Evolutionary conservation across 2,888 invertebrate genomes (phyloP), one percentile per base, ranked within the genome.

Genomic region (Troglohyphantes excavatus): DNA sequence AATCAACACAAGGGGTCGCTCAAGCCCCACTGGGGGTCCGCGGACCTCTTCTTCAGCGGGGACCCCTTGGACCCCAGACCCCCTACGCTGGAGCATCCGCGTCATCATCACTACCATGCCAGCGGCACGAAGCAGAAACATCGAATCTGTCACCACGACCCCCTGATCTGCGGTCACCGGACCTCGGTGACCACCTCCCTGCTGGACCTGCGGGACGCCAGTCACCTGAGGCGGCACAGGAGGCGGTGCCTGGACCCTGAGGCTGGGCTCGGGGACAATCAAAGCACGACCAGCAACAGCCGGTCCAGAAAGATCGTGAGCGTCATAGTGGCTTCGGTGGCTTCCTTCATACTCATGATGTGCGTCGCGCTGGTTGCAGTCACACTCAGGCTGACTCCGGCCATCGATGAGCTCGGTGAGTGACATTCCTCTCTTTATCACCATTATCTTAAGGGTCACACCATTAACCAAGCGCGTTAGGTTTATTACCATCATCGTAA

Each of bases 401-500:
- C 91, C 46, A 91, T 91, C 59, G 91, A 91, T 63, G 92, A 92
- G 78, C 82, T 91, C 46, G 91, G 92, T 91, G 76, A 91, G 92
- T 89, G 19, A n/a, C n/a, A n/a, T n/a, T n/a, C n/a, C n/a, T n/a
- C n/a, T n/a, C n/a, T n/a, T n/a, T n/a, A n/a, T n/a, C n/a, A n/a
- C n/a, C n/a, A n/a, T n/a, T n/a, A n/a, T n/a, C n/a, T n/a, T n/a
- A n/a, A n/a, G n/a, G n/a, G n/a, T n/a, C n/a, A n/a, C n/a, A n/a
- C n/a, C n/a, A n/a, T n/a, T n/a, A n/a, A n/a, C n/a, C n/a, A n/a
- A n/a, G n/a, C n/a, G n/a, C n/a, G n/a, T n/a, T n/a, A n/a, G n/a
- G n/a, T n/a, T n/a, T n/a, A n/a, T n/a, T n/a, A n/a, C n/a, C n/a
- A n/a, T n/a, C n/a, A n/a, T n/a, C n/a, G n/a, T n/a, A n/a, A n/a